Evolutionary conservation across 2,113 vertebrate species (phyloP).

Genomic region (Circaetus gallicus): DNA sequence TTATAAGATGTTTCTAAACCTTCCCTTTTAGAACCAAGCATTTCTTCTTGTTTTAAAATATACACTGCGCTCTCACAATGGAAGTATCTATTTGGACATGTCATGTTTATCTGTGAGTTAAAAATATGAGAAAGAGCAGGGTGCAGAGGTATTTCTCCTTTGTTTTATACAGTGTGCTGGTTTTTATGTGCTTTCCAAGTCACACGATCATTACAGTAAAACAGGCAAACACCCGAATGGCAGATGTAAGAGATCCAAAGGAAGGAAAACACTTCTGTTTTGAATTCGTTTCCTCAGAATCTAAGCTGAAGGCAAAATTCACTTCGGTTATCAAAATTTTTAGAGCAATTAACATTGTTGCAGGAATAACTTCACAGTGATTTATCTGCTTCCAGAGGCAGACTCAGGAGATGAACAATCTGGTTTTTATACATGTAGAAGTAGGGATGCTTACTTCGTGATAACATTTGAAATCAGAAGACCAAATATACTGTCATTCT

Average conservation of each 20-base stretch:
- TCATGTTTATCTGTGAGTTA: background rate
- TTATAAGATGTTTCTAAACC: background rate
- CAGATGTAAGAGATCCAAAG: background rate
- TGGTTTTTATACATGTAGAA: background rate
- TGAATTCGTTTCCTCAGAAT: accelerated
- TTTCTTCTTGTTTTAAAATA: background rate
- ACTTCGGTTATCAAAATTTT: background rate
- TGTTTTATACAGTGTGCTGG: background rate
- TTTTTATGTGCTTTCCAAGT: background rate
- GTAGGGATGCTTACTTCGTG: background rate
- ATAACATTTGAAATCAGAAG: background rate
- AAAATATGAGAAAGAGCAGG: background rate
- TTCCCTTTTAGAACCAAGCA: background rate
- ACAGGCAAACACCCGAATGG: background rate
- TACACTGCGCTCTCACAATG: background rate
- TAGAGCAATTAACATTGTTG: background rate
- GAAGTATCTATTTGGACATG: background rate
- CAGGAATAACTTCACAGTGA: background rate
- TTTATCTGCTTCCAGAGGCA: background rate
- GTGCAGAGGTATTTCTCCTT: background rate
- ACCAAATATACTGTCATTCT: background rate
- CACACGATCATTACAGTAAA: background rate
- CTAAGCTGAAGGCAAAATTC: background rate
- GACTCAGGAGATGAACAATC: background rate
- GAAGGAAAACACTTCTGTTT: background rate